Percentiles rank a stretch among this genome's conserved stretches.
phyloP scores from a whole-genome alignment of 1,140 invertebrate species.

The Schlechtendalia chinensis region DNA sequence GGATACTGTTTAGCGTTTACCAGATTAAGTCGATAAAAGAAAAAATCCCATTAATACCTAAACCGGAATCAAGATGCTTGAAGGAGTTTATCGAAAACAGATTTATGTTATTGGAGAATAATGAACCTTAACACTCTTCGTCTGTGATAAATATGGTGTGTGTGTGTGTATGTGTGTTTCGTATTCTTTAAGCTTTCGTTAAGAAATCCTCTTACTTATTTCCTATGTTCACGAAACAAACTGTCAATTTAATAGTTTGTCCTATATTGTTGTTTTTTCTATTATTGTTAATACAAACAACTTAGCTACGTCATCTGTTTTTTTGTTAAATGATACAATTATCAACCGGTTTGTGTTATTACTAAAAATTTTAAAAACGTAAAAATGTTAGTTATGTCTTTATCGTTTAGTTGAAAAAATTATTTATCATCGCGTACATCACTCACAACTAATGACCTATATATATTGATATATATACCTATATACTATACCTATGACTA shows the following conservation, averaged over 20 bases:
- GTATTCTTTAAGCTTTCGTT: not conserved
- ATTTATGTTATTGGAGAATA: conserved; percentile 4
- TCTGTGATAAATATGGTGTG: not conserved
- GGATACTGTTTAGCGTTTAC: not conserved
- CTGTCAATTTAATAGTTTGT: not conserved
- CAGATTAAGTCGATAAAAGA: not conserved
- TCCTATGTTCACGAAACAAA: not conserved
- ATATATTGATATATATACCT: no score
- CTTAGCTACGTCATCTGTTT: not conserved
- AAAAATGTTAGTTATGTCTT: not conserved
- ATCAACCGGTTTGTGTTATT: not conserved
- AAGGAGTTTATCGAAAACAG: not conserved
- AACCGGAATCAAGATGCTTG: not conserved
- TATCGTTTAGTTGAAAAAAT: not conserved
- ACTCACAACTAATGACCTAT: not conserved
- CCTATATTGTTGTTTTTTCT: not conserved
- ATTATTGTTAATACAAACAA: not conserved
- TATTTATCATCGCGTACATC: conserved; percentile 18
- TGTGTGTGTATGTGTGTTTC: not conserved
- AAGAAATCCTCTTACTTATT: not conserved
- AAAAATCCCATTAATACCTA: not conserved
- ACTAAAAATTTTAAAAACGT: not conserved
- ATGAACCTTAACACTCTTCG: not conserved
- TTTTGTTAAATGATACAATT: not conserved
- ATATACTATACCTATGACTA: no score